phyloP scores from a whole-genome alignment of 2,113 vertebrate species.

The Marmota flaviventris region DNA sequence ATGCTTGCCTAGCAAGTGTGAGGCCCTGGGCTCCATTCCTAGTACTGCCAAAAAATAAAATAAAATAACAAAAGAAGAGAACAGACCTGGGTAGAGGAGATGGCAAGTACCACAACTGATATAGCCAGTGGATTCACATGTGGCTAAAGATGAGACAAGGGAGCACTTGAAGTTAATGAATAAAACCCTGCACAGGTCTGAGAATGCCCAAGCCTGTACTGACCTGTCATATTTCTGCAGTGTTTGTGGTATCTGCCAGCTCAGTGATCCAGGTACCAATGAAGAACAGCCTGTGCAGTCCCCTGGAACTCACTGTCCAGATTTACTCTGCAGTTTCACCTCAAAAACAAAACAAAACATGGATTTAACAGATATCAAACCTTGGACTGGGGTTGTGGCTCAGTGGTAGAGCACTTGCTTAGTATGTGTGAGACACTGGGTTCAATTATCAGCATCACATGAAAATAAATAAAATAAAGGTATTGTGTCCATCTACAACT shows the following conservation, averaged over 20 bases:
- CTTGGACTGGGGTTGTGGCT: too few relatives aligned
- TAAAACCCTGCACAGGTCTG: too few relatives aligned
- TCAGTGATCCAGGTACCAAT: neutral
- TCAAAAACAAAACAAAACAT: neutral
- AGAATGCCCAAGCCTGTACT: accelerated
- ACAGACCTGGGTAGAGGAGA: neutral
- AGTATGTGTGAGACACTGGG: too few relatives aligned
- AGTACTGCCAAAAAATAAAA: neutral
- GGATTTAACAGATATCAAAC: neutral
- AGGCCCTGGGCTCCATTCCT: neutral
- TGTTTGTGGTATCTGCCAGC: neutral
- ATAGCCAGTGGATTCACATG: accelerated
- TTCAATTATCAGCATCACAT: too few relatives aligned
- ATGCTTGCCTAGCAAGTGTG: neutral
- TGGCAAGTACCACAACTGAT: accelerated
- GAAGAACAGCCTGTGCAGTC: neutral
- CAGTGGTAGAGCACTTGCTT: too few relatives aligned
- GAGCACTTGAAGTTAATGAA: neutral
- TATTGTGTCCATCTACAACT: too few relatives aligned
- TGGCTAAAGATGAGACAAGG: neutral
- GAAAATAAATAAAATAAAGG: too few relatives aligned
- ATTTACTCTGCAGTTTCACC: neutral
- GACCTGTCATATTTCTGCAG: neutral
- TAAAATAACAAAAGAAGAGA: too few relatives aligned
- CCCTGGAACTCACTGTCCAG: neutral